Base-by-base conservation (phyloP, 2,888 invertebrate genomes). In the Onchidella celtica region DNA sequence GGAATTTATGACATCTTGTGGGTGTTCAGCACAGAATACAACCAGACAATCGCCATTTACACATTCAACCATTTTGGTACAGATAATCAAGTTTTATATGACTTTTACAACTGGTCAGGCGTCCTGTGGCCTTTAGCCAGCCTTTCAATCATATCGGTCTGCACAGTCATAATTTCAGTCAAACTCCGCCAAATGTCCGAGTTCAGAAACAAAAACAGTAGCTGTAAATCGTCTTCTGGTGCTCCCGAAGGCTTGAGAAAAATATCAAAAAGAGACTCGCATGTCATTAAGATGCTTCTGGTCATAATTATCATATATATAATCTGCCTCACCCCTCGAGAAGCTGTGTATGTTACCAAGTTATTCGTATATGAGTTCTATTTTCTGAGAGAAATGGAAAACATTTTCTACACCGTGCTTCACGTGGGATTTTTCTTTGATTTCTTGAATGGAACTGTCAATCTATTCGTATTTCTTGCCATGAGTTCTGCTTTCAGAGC, bases 81-180 rank as follows among this genome's bases (percentile, higher is more conserved):
- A 2, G 9, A 2, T 1, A 63, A 38, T 47, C 4, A 38, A 32
- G 9, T 27, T 3, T 3, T 76, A 40, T 65, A 40, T 38, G 27
- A 9, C 29, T 76, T 38, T 36, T 74, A 74, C 74, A 76, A 76
- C 59, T 24, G 63, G 38, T 40, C 47, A 3, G 76, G 76, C 27
- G 27, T 76, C 3, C 3, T 76, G 2, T 65, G 55, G 65, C 76
- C 65, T 6, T 4, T 65, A 36, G 24, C 40, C 27, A 40, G 65
- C 32, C 40, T 76, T 63, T 34, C 11, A 2, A 32, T 76, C 40
- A 76, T 76, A 40, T 24, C 24, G 1, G 2, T 63, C 3, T 76
- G 40, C 38, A 76, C 76, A 3, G 3, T 11, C 11, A 29, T 76
- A 2, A 76, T 76, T 47, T 9, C 34, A 3, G 38, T 36, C 47